Evolutionary conservation across 2,888 invertebrate genomes (phyloP).

Genomic region (Chymomyza caudatula): DNA sequence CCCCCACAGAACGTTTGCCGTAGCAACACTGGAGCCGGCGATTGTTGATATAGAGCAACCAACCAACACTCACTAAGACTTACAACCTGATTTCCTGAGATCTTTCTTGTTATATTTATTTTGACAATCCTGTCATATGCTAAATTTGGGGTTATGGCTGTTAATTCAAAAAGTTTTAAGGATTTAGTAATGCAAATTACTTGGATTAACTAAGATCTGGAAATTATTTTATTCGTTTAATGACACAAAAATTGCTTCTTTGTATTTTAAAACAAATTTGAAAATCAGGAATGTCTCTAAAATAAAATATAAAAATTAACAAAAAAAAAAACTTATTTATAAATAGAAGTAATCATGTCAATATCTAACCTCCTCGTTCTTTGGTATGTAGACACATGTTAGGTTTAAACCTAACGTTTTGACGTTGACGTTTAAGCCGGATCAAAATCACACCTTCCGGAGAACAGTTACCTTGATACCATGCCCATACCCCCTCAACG

Average conservation of each 20-base stretch:
- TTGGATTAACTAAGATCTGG: not conserved
- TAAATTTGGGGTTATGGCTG: too few relatives aligned
- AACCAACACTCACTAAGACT: not conserved
- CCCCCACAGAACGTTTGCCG: not conserved
- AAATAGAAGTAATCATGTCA: too few relatives aligned
- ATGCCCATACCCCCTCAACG: too few relatives aligned
- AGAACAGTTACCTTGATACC: too few relatives aligned
- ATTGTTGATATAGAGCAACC: constrained; percentile 36
- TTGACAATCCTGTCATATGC: not conserved
- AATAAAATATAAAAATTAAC: not conserved
- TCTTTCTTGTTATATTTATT: not conserved
- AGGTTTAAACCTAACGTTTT: too few relatives aligned
- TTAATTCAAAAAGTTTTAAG: not conserved
- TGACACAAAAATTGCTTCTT: constrained; percentile 21
- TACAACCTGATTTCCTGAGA: not conserved
- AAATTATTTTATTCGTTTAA: not conserved
- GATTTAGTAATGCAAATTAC: not conserved
- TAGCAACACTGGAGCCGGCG: constrained; percentile 54
- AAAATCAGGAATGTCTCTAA: not conserved
- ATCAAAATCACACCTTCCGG: too few relatives aligned
- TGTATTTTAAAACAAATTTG: constrained; percentile 15
- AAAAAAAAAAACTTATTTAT: not conserved
- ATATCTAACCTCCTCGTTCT: too few relatives aligned
- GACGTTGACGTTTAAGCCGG: too few relatives aligned
- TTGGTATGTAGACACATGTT: too few relatives aligned